Evolutionary conservation across 2,797 vertebrate genomes (phyloP), one percentile per base, ranked within the genome.

Genomic region (Helarctos malayanus): DNA sequence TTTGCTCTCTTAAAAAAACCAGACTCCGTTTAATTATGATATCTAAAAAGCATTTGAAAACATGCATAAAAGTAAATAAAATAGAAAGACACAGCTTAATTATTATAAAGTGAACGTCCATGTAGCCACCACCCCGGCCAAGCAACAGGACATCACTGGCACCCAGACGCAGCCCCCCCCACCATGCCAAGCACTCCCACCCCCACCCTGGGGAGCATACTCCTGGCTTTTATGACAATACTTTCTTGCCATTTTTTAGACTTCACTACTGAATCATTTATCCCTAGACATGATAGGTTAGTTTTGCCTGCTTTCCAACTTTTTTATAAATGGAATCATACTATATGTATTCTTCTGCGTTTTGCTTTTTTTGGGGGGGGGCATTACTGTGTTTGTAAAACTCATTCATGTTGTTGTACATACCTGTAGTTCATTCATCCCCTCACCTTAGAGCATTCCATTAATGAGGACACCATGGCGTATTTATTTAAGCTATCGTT

Each of bases 271-370:
- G 52, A 75, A 73, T 2, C 35, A 59, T 27, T n/a, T 59, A 87
- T 87, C 86, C 65, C 18, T 65, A 95, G 56, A 75, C 2, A 35
- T 27, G 7, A 47, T 13, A 68, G 7, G n/a, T 93, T 85, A 56
- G 47, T 86, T 91, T 65, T 47, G 11, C 21, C n/a, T 38, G 3
- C 25, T 57, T 93, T 76, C 83, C 65, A 80, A 32, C 47, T 56
- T 93, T 93, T 90, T 89, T 61, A 78, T 73, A 78, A 88, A 83
- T 32, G 12, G 12, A 89, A 61, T n/a, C 41, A 41, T n/a, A 76
- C 14, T 27, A 3, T 21, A 47, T 16, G 1, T 59, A n/a, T 41
- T 86, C 49, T 35, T n/a, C 47, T 47, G 2, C 32, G 25, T 93
- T 93, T 83, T 49, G 27, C 19, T 47, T 47, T 27, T 5, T 32